Percentiles rank a stretch among this genome's conserved stretches.
These are phyloP conservation scores for Drosophila diplacantha DNA, from an alignment of 2,888 invertebrate species.

Conservation along the genomic window DNA sequence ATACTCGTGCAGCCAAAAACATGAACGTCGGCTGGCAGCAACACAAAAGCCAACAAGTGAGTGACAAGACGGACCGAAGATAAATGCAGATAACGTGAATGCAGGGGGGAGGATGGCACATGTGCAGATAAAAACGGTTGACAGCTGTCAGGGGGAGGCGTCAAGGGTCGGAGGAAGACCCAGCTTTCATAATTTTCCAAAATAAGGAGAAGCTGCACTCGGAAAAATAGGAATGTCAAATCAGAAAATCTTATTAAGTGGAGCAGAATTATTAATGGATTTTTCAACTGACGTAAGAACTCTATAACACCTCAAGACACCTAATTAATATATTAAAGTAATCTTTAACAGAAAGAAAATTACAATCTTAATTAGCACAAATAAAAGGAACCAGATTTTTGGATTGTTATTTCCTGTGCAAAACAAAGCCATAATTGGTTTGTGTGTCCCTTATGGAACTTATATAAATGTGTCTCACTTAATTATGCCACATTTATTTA, in stretches of 20 bases:
- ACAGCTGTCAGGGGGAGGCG: constrained; percentile 8
- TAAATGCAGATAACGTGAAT: constrained; percentile 10
- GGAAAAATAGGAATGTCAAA: not conserved
- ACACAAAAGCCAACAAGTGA: constrained; percentile 28
- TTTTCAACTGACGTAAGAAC: too few relatives aligned
- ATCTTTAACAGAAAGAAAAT: not conserved
- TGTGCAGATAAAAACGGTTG: constrained; percentile 21
- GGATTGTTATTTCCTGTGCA: not conserved
- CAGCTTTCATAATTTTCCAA: constrained; percentile 14
- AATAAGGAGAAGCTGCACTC: not conserved
- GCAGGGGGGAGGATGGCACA: constrained; percentile 8
- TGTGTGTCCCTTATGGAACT: not conserved
- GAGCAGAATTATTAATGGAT: too few relatives aligned
- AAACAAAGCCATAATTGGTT: not conserved
- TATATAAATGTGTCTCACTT: not conserved
- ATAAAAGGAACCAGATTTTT: not conserved
- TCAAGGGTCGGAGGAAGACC: not conserved
- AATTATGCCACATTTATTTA: constrained; percentile 5
- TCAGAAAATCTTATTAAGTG: too few relatives aligned
- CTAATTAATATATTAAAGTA: too few relatives aligned
- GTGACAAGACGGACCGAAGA: constrained; percentile 17
- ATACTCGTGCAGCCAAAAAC: constrained; percentile 4
- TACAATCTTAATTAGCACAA: not conserved
- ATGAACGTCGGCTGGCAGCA: constrained; percentile 18
- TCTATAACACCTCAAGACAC: not conserved